phyloP scores from a whole-genome alignment of 92 coral and sea anemone genomes.

The Plumapathes pennacea region DNA sequence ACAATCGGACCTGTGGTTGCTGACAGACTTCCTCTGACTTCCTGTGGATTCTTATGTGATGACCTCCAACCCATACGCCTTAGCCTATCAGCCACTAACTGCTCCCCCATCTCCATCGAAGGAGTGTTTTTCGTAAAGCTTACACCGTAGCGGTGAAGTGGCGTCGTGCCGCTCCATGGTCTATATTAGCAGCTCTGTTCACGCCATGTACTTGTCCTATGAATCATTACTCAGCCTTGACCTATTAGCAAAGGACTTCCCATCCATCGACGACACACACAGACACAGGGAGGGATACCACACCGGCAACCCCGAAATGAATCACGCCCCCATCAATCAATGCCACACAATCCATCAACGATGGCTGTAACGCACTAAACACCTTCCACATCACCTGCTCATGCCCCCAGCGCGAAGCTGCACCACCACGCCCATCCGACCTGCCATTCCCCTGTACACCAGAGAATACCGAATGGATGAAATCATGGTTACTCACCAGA shows the following conservation, averaged over 20 bases:
- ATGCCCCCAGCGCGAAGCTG: slow-evolving; percentile 39
- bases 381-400: slow-evolving; percentile 19
- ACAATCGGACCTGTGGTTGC: slow-evolving; percentile 58
- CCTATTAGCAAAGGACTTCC: slow-evolving; percentile 31
- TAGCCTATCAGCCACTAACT: slow-evolving; percentile 69
- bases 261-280: neutral
- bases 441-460: slow-evolving; percentile 54
- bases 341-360: slow-evolving; percentile 41
- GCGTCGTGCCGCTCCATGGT: slow-evolving; percentile 64
- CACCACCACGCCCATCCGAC: slow-evolving; percentile 47
- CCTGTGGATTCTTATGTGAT: slow-evolving; percentile 49
- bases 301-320: neutral
- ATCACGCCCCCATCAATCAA: slow-evolving; percentile 4
- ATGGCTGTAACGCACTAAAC: slow-evolving; percentile 28
- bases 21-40: slow-evolving; percentile 44
- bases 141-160: slow-evolving; percentile 28
- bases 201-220: slow-evolving; percentile 63
- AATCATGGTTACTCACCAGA: slow-evolving; percentile 48
- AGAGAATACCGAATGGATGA: slow-evolving; percentile 42
- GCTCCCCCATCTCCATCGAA: slow-evolving; percentile 74
- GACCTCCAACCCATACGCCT: slow-evolving; percentile 38
- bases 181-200: slow-evolving; percentile 62
- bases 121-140: slow-evolving; percentile 79
- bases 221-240: slow-evolving; percentile 68
- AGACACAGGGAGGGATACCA: no score